phyloP scores from a whole-genome alignment of 37 sponge, comb jelly and placozoan species.

The Tethya wilhelma region DNA sequence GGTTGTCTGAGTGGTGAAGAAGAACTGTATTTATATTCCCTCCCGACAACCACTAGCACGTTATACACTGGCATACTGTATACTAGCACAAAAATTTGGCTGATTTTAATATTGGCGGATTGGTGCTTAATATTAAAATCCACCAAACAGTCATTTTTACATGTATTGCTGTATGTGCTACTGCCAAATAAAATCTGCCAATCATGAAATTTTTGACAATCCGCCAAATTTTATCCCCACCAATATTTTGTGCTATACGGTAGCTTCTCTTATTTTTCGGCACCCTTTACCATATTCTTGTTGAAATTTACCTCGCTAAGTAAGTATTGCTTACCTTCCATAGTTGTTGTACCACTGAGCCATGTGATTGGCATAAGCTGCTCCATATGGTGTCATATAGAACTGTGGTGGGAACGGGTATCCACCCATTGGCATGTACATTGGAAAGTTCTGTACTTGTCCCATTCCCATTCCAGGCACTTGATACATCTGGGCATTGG shows the following conservation, averaged over 20 bases:
- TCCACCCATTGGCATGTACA: not conserved
- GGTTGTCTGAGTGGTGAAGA: not conserved
- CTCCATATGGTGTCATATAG: conserved; percentile 35
- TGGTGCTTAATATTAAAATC: too few species aligned
- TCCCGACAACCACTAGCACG: too few species aligned
- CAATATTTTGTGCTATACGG: too few species aligned
- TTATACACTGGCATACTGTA: too few species aligned
- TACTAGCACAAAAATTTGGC: too few species aligned
- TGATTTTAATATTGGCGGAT: too few species aligned
- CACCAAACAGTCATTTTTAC: too few species aligned
- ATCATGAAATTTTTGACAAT: too few species aligned
- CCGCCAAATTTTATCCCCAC: too few species aligned
- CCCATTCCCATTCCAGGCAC: not conserved
- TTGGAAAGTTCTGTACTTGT: not conserved
- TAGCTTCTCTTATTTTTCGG: too few species aligned
- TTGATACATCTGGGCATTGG: not conserved
- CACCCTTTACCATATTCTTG: not conserved
- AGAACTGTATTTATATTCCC: not conserved
- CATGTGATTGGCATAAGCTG: conserved; percentile 18
- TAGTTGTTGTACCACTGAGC: conserved; percentile 32
- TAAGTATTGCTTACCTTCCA: conserved; percentile 12
- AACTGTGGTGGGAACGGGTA: conserved; percentile 8
- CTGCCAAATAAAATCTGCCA: too few species aligned
- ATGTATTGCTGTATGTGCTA: too few species aligned
- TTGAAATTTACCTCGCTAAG: not conserved